Percentiles rank a stretch among this genome's conserved stretches.
Evolutionary conservation across 2,888 invertebrate species (phyloP).

Genomic region (Ornithoptera alexandrae): DNA sequence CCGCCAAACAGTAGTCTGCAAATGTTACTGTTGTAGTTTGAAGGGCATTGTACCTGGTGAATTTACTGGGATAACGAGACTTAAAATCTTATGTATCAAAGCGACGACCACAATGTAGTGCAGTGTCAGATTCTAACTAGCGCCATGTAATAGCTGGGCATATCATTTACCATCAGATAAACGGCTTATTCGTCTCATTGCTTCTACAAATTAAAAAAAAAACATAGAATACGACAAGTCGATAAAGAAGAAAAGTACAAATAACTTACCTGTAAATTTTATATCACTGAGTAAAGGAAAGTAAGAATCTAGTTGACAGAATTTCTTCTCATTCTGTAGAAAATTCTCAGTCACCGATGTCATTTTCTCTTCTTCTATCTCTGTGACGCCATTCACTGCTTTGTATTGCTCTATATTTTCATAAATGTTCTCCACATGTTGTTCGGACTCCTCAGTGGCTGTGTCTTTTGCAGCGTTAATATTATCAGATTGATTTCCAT

Average conservation of each 20-base stretch:
- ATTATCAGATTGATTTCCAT: constrained; percentile 30
- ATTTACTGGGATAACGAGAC: too few species aligned
- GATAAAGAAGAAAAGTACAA: constrained; percentile 3
- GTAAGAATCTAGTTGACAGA: constrained; percentile 60
- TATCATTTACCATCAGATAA: too few species aligned
- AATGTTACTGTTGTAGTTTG: too few species aligned
- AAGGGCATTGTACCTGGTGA: too few species aligned
- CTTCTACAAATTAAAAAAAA: too few species aligned
- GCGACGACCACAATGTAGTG: too few species aligned
- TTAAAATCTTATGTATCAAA: too few species aligned
- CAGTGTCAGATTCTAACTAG: too few species aligned
- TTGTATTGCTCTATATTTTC: constrained; percentile 33
- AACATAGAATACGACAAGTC: too few species aligned
- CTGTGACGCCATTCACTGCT: constrained; percentile 33
- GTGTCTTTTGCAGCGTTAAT: constrained; percentile 36
- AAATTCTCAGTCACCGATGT: constrained; percentile 63
- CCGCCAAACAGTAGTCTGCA: too few species aligned
- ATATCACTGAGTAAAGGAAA: constrained; percentile 69
- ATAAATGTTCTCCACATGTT: constrained; percentile 25
- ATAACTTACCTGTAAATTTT: constrained; percentile 67
- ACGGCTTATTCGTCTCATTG: too few species aligned
- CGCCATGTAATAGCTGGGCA: too few species aligned
- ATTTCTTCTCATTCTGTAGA: constrained; percentile 75
- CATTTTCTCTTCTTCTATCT: constrained; percentile 43
- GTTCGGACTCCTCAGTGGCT: constrained; percentile 33